Evolutionary conservation across 2,888 invertebrate species (phyloP), one percentile per base, ranked within the genome.

Genomic region (Dryobotodes eremita): DNA sequence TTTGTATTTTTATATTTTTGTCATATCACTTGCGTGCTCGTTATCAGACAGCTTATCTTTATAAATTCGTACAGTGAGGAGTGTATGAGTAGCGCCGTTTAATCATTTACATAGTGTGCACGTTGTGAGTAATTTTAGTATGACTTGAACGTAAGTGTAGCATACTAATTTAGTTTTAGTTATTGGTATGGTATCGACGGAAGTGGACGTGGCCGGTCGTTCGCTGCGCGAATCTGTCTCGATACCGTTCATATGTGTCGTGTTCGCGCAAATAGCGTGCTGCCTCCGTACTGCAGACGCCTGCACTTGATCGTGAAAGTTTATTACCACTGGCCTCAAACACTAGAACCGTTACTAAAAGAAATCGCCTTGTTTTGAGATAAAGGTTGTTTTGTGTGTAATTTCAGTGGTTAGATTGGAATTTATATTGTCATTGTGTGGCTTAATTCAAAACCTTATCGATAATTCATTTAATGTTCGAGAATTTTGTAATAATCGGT

Each of bases 251-350:
- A 88, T 89, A 90, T 93, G 92, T 91, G 91, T 89, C 83, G 92
- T 91, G 92, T 90, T 92, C 86, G 90, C 89, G 90, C 89, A 92
- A 92, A 92, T 95, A 94, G 94, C 94, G 94, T 94, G 94, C 91
- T 89, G 90, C 87, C 91, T 92, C 89, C 83, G 91, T 91, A 90
- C 90, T 92, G 93, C 93, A 93, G 92, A 92, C 92, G 92, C 91
- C 92, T 95, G 94, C 95, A 95, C 94, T 95, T 95, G 94, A 95
- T 95, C 95, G 96, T 96, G 96, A 96, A 96, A 96, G 95, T 96
- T 94, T 95, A 93, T 93, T 94, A 95, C 92, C 92, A 92, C 93
- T 94, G 95, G 94, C 96, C 95, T 95, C 94, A 94, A 95, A 95
- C 92, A 92, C 91, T 94, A 91, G 90, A 92, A 95, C 95, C 95